These are phyloP conservation scores for Steatornis caripensis DNA, from an alignment of 2,113 vertebrate genomes.

Conservation along the genomic window DNA sequence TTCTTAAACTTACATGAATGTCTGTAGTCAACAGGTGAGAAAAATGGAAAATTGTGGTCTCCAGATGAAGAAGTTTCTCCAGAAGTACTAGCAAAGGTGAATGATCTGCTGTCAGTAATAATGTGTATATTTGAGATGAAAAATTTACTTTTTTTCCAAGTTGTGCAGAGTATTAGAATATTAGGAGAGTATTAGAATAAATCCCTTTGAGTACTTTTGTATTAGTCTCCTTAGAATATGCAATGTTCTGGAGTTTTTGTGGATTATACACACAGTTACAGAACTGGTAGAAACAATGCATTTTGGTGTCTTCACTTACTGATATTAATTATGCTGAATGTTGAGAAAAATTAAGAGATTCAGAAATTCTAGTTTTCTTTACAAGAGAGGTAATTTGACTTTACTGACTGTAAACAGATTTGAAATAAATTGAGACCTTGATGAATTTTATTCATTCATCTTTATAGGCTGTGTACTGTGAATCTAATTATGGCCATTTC, in stretches of 20 bases:
- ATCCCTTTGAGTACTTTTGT: not conserved
- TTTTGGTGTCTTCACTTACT: not conserved
- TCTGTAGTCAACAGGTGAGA: slow-evolving; percentile 91
- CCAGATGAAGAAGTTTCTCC: slow-evolving; percentile 96
- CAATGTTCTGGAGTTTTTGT: not conserved
- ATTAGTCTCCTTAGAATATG: not conserved
- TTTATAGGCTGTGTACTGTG: not conserved
- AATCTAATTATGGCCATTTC: not conserved
- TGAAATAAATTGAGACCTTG: not conserved
- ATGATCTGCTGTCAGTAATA: not conserved
- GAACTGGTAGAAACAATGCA: not conserved
- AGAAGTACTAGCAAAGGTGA: slow-evolving; percentile 95
- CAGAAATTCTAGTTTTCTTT: not conserved
- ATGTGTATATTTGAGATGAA: not conserved
- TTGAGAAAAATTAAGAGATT: not conserved
- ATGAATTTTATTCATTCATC: not conserved
- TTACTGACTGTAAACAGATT: not conserved
- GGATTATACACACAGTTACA: not conserved
- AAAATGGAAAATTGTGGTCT: slow-evolving; percentile 97
- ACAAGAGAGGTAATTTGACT: not conserved
- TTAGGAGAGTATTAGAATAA: not conserved
- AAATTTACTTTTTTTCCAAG: not conserved
- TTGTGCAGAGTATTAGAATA: not conserved
- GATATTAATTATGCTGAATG: not conserved
- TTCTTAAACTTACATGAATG: slow-evolving; percentile 56